Percentiles rank a stretch among this genome's conserved stretches.
Conservation (phyloP, 1,140 invertebrate genomes). For the Helicoverpa zea region DNA sequence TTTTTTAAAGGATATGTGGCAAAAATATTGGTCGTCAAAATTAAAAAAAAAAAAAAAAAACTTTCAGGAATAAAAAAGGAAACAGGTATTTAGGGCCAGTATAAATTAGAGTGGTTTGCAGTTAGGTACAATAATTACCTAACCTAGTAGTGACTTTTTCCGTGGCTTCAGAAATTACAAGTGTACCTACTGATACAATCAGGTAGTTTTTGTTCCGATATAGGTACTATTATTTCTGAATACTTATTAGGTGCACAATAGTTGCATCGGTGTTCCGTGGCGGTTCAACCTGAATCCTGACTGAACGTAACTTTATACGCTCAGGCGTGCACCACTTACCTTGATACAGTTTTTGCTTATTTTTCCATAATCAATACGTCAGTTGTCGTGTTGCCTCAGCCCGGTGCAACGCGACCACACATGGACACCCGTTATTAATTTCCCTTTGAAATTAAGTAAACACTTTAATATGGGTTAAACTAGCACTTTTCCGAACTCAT, state of each 20-base stretch:
- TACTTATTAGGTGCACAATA: not conserved
- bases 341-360: constrained; percentile 69
- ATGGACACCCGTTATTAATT: constrained; percentile 30
- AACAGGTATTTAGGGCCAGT: too few species aligned
- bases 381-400: constrained; percentile 35
- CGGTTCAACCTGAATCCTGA: constrained; percentile 9
- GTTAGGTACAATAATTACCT: too few species aligned
- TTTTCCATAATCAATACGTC: constrained; percentile 61
- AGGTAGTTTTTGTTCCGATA: constrained; percentile 24
- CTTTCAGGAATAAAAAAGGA: too few species aligned
- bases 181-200: not conserved
- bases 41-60: too few species aligned
- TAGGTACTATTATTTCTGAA: not conserved
- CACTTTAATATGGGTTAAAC: constrained; percentile 13
- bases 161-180: too few species aligned
- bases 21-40: constrained; percentile 23
- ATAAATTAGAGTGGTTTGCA: too few species aligned
- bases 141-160: too few species aligned
- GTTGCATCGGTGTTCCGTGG: not conserved
- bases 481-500: constrained; percentile 6
- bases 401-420: constrained; percentile 40
- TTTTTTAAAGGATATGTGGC: constrained; percentile 7
- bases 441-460: constrained; percentile 18
- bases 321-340: constrained; percentile 68
- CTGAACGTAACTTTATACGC: constrained; percentile 57